Base-by-base conservation (phyloP, 2,888 invertebrate species). In the Yponomeuta plumbellus region DNA sequence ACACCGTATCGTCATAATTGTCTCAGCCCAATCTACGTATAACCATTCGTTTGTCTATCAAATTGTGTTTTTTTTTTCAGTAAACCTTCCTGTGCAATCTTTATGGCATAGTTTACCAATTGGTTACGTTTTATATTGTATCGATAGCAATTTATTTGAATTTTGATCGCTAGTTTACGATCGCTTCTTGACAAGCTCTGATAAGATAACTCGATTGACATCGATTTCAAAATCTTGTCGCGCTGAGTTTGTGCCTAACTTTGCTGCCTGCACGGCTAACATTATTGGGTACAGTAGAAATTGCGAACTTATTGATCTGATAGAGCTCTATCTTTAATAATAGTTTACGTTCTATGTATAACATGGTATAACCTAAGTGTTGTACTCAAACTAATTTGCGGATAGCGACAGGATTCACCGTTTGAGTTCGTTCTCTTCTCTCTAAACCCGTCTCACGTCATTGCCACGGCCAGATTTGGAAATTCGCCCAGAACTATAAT, bases 401-500 rank as follows among this genome's bases (percentile, higher is more conserved):
- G 44, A 52, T 52, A 17, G 17, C 44, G 44, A 52, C 17, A 3
- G 13, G 3, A 52, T 17, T 52, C 17, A 52, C 44, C 44, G 44
- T 69, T 70, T 71, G 69, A 71, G 72, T 70, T 72, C 66, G 56
- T 17, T 44, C 26, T 17, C 26, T 62, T n/a, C 17, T 62, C 26
- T 62, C 20, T 3, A 39, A 62, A 17, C 34, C 62, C 13, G 34
- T 63, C 40, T 1, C n/a, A 21, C 79, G 80, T 80, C 79, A 80
- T 73, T 69, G 69, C 71, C 73, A 73, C 74, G 72, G 71, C 71
- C 73, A 74, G 68, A 71, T 77, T 83, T 84, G 83, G 83, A 83
- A 76, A 75, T 79, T 74, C 76, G 83, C 81, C 81, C 83, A 81
- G 78, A 79, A 74, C 76, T 68, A 66, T 66, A 61, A 66, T 66